A percentile compares a stretch with the other conserved stretches of the same genome.
phyloP scores from a whole-genome alignment of 1,140 invertebrate genomes.

The Harpegnathos saltator region DNA sequence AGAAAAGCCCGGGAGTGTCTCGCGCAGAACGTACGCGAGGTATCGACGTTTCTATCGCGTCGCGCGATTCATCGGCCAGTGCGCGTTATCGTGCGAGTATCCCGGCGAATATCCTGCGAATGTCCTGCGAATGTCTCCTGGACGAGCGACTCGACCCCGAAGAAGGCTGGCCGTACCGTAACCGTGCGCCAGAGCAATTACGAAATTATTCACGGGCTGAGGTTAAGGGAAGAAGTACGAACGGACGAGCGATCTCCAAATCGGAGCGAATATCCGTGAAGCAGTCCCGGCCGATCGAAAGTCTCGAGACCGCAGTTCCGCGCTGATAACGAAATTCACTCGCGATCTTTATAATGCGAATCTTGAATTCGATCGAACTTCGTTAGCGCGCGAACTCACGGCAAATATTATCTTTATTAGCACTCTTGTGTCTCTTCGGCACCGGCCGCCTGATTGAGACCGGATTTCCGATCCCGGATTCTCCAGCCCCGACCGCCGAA shows the following conservation, averaged over 20 bases:
- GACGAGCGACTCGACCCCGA: too few species aligned
- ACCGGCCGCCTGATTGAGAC: conserved; percentile 34
- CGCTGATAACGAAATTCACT: conserved; percentile 33
- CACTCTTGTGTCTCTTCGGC: conserved; percentile 34
- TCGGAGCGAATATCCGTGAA: not conserved
- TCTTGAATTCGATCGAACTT: conserved; percentile 42
- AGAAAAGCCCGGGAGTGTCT: not conserved
- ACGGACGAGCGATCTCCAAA: conserved; percentile 8
- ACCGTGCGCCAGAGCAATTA: not conserved
- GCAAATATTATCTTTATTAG: conserved; percentile 57
- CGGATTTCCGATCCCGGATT: not conserved
- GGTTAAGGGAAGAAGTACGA: not conserved
- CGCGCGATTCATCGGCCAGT: too few species aligned
- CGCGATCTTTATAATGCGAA: conserved; percentile 32
- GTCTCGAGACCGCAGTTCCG: conserved; percentile 26
- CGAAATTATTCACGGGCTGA: conserved; percentile 15
- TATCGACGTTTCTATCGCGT: not conserved
- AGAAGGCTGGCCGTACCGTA: too few species aligned
- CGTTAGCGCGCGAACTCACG: conserved; percentile 37
- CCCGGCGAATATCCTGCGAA: too few species aligned
- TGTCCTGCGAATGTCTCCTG: too few species aligned
- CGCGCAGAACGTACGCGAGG: not conserved
- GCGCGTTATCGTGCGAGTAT: too few species aligned
- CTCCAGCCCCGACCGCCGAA: not conserved
- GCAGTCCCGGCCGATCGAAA: not conserved